phyloP scores from a whole-genome alignment of 2,888 invertebrate genomes.

The Ligdia adustata region DNA sequence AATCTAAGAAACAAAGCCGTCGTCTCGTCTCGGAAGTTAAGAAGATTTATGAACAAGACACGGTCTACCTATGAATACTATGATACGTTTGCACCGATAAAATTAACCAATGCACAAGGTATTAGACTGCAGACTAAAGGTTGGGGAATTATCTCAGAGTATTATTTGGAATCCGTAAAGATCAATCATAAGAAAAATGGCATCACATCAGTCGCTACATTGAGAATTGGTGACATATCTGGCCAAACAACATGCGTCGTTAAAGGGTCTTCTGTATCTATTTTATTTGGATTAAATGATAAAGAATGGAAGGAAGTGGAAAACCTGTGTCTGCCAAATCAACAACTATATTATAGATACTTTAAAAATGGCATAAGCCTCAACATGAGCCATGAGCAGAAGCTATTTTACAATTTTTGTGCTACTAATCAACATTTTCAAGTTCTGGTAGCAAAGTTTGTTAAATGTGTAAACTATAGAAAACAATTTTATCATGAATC shows the following conservation, averaged over 20 bases:
- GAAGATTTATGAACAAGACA: slow-evolving; percentile 45
- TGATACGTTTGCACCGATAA: slow-evolving; percentile 53
- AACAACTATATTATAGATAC: slow-evolving; percentile 75
- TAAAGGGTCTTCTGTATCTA: slow-evolving; percentile 58
- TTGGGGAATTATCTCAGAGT: slow-evolving; percentile 72
- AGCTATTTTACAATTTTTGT: slow-evolving; percentile 77
- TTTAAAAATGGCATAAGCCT: slow-evolving; percentile 70
- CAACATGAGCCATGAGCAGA: slow-evolving; percentile 63
- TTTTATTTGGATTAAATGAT: slow-evolving; percentile 62
- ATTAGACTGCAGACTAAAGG: slow-evolving; percentile 55
- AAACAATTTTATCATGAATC: slow-evolving; percentile 63
- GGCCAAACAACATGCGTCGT: slow-evolving; percentile 69
- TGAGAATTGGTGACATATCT: slow-evolving; percentile 65
- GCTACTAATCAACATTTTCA: slow-evolving; percentile 58
- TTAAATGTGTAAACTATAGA: slow-evolving; percentile 62
- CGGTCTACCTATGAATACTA: slow-evolving; percentile 42
- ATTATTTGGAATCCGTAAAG: slow-evolving; percentile 74
- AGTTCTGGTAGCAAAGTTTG: slow-evolving; percentile 60
- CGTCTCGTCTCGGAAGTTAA: too few species aligned
- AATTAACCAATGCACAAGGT: slow-evolving; percentile 60
- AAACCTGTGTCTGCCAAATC: slow-evolving; percentile 52
- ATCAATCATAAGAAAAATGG: slow-evolving; percentile 54
- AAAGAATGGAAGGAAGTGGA: slow-evolving; percentile 70
- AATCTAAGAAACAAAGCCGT: too few species aligned
- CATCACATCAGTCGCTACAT: slow-evolving; percentile 57